These are phyloP conservation scores for Lasiurus cinereus DNA, from an alignment of 2,113 vertebrate species.

Conservation along the genomic window DNA sequence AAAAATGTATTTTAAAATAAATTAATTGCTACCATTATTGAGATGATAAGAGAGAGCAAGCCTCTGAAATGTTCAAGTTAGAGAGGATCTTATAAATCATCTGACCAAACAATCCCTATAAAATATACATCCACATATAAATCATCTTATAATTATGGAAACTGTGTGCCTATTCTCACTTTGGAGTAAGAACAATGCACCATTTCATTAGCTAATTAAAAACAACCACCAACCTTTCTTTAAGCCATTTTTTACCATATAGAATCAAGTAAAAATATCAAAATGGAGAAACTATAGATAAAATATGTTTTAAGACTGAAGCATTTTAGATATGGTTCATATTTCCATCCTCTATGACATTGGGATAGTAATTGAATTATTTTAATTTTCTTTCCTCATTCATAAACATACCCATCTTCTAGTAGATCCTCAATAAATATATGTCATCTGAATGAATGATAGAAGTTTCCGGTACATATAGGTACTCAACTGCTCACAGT, in stretches of 20 bases:
- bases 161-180: not conserved
- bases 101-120: not conserved
- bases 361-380: not conserved
- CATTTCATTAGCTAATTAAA: slow-evolving; percentile 8
- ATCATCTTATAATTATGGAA: not conserved
- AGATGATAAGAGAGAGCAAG: slow-evolving; percentile 7
- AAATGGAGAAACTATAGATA: not conserved
- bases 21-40: not conserved
- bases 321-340: not conserved
- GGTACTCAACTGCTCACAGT: not conserved
- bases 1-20: not conserved
- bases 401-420: not conserved
- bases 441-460: not conserved
- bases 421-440: not conserved
- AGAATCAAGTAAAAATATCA: not conserved
- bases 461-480: not conserved
- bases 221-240: not conserved
- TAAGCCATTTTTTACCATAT: slow-evolving; percentile 26
- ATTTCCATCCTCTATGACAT: not conserved
- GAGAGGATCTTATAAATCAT: not conserved
- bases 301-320: not conserved
- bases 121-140: not conserved
- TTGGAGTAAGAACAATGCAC: not conserved
- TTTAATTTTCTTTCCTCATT: slow-evolving; percentile 31
- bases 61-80: not conserved